phyloP scores from a whole-genome alignment of 2,797 vertebrate genomes.

The Kryptopterus vitreolus region DNA sequence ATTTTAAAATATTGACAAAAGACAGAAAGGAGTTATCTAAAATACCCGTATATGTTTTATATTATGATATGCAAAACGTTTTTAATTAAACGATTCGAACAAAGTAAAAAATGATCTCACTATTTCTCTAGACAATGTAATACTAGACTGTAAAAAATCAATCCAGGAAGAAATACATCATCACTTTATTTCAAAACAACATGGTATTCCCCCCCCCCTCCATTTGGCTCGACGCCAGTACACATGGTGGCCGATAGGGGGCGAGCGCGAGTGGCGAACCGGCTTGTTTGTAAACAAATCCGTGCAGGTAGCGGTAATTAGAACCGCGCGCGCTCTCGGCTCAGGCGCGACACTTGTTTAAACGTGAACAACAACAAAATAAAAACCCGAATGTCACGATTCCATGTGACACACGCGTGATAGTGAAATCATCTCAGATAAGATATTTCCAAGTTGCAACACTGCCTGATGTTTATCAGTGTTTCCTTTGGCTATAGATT shows the following conservation, averaged over 20 bases:
- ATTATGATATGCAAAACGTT: not conserved
- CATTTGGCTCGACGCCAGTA: not conserved
- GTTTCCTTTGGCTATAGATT: not conserved
- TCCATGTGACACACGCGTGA: not conserved
- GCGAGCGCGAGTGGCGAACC: slow-evolving; percentile 51
- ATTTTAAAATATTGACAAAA: not conserved
- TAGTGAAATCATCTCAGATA: not conserved
- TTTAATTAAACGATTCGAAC: not conserved
- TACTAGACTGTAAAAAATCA: not conserved
- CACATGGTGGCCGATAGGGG: slow-evolving; percentile 57
- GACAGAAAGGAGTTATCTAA: not conserved
- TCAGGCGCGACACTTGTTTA: not conserved
- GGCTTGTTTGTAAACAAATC: slow-evolving; percentile 79
- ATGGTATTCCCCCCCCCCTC: not conserved
- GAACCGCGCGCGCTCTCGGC: slow-evolving; percentile 34
- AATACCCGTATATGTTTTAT: not conserved
- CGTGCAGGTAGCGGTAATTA: slow-evolving; percentile 48
- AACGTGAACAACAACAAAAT: not conserved
- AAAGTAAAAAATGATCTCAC: not conserved
- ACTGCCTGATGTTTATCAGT: slow-evolving; percentile 34
- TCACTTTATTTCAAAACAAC: not conserved
- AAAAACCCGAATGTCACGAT: not conserved
- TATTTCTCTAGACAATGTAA: not conserved
- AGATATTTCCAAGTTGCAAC: slow-evolving; percentile 45
- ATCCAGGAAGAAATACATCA: not conserved